Percentiles rank a stretch among this genome's conserved stretches.
Evolutionary conservation across 2,113 vertebrate genomes (phyloP).

Genomic region (Raja brachyura): DNA sequence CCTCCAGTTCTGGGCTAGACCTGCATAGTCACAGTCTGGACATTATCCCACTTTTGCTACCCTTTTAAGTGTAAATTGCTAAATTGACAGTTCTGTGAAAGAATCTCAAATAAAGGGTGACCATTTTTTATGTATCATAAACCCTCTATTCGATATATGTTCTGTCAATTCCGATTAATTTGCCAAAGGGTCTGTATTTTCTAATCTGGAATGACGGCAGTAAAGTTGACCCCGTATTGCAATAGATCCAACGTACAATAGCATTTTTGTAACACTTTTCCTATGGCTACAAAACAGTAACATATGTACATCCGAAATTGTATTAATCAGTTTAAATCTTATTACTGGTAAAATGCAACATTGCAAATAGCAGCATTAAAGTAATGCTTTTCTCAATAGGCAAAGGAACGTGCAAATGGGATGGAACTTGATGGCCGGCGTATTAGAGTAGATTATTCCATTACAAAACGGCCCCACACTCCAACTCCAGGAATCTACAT

Average conservation of each 20-base stretch:
- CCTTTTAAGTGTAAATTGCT: neutral
- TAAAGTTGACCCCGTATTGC: neutral
- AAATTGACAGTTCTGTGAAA: neutral
- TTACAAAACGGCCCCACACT: slow-evolving; percentile 39
- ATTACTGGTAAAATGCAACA: neutral
- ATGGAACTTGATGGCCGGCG: slow-evolving; percentile 38
- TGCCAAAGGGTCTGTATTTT: neutral
- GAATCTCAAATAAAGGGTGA: neutral
- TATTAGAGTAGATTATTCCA: slow-evolving; percentile 39
- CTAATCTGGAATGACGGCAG: neutral
- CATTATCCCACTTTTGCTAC: neutral
- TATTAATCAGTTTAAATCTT: too few species aligned
- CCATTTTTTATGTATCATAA: neutral
- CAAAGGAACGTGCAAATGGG: slow-evolving; percentile 39
- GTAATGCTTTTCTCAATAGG: slow-evolving; percentile 8
- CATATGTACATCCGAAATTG: too few species aligned
- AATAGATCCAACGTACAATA: neutral
- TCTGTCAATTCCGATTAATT: neutral
- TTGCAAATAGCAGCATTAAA: neutral
- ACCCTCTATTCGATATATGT: neutral
- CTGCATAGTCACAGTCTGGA: neutral
- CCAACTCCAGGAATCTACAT: slow-evolving; percentile 39
- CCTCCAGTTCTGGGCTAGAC: neutral
- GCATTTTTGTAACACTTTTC: too few species aligned
- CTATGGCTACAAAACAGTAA: too few species aligned